Evolutionary conservation across 2,113 vertebrate genomes (phyloP).

Genomic region (Sminthopsis crassicaudata): DNA sequence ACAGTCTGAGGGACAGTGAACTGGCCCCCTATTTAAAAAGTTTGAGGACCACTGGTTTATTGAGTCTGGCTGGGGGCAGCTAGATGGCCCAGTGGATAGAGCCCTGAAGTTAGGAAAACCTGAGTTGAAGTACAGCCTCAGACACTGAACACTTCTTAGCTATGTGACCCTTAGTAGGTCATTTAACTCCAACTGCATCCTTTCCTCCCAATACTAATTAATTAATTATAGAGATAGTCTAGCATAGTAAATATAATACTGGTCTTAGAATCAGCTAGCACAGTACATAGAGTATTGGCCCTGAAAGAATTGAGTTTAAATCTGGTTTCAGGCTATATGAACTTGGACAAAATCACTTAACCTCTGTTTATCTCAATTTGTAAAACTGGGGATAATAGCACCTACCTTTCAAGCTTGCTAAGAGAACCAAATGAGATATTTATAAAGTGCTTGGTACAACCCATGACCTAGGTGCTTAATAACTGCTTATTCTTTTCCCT

Average conservation of each 20-base stretch:
- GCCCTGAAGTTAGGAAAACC: too few species aligned
- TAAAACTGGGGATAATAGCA: neutral
- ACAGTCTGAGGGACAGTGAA: too few species aligned
- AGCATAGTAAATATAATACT: neutral
- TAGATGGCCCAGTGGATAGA: too few species aligned
- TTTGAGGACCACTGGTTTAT: too few species aligned
- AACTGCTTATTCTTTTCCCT: neutral
- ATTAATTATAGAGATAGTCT: neutral
- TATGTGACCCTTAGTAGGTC: too few species aligned
- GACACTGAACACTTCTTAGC: too few species aligned
- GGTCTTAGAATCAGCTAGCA: neutral
- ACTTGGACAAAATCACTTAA: neutral
- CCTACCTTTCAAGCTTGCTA: neutral
- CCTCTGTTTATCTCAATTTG: neutral
- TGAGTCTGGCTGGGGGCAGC: neutral
- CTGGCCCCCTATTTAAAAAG: too few species aligned
- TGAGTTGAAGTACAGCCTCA: too few species aligned
- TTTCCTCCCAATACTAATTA: too few species aligned
- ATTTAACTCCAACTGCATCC: too few species aligned
- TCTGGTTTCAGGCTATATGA: neutral
- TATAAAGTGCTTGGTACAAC: neutral
- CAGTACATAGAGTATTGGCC: neutral
- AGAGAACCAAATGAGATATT: neutral
- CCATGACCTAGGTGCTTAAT: neutral
- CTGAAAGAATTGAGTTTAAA: neutral